These are phyloP conservation scores for Crematogaster levior DNA, from an alignment of 2,888 invertebrate species.

Conservation along the genomic window DNA sequence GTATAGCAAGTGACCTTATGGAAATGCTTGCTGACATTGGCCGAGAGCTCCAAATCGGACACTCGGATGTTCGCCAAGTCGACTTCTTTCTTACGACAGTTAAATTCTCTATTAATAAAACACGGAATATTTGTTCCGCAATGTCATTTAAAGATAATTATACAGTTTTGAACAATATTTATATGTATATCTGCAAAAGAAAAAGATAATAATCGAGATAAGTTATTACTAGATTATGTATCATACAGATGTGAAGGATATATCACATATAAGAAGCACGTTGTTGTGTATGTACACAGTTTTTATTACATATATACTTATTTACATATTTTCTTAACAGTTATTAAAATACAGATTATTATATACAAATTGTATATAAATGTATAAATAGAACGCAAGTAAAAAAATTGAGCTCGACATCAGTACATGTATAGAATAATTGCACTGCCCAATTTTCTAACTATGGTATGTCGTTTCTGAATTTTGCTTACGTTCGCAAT, in stretches of 20 bases:
- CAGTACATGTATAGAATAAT: not conserved
- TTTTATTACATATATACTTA: constrained; percentile 67
- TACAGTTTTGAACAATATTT: not conserved
- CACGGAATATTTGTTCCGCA: constrained; percentile 25
- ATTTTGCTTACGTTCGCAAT: constrained; percentile 23
- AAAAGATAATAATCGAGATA: not conserved
- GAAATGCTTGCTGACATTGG: constrained; percentile 75
- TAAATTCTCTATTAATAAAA: constrained; percentile 63
- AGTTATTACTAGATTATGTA: not conserved
- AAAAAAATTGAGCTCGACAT: constrained; percentile 70
- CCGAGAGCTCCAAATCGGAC: constrained; percentile 77
- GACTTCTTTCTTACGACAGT: constrained; percentile 34
- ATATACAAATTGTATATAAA: constrained; percentile 47
- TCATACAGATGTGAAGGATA: not conserved
- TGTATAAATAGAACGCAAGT: constrained; percentile 64
- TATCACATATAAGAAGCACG: not conserved
- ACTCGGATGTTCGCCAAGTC: constrained; percentile 74
- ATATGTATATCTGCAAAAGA: not conserved
- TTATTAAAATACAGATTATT: constrained; percentile 71
- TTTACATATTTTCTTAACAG: constrained; percentile 60
- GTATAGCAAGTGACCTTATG: constrained; percentile 14
- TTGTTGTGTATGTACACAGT: constrained; percentile 52
- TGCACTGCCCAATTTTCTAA: not conserved
- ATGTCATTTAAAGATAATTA: not conserved
- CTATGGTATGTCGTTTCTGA: not conserved